Percentiles rank a stretch among this genome's conserved stretches.
Evolutionary conservation across 2,888 invertebrate genomes (phyloP).

Genomic region (Theretra japonica): DNA sequence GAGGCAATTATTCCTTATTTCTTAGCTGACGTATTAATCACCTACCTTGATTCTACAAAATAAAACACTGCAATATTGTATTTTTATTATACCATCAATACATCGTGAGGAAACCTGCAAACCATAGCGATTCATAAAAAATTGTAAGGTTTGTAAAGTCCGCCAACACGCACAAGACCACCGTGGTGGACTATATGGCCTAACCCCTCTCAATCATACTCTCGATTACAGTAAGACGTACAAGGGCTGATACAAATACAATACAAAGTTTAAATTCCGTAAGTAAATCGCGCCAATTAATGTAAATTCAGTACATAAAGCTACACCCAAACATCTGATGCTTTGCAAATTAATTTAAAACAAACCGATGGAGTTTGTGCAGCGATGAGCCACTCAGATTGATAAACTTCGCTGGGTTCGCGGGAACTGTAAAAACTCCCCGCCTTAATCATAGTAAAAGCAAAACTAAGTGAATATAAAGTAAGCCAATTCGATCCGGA

Average conservation of each 20-base stretch:
- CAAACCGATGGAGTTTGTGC: neutral
- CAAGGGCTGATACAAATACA: too few relatives aligned
- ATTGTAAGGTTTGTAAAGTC: too few relatives aligned
- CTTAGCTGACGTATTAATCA: neutral
- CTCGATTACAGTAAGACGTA: too few relatives aligned
- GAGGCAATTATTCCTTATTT: too few relatives aligned
- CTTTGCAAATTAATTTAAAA: slow-evolving; percentile 17
- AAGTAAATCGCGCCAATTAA: neutral
- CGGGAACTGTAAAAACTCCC: slow-evolving; percentile 16
- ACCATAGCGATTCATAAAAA: too few relatives aligned
- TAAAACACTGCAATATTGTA: neutral
- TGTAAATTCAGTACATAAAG: neutral
- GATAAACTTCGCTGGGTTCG: slow-evolving; percentile 13
- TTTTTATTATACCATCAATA: too few relatives aligned
- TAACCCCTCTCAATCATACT: too few relatives aligned
- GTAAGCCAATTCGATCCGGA: slow-evolving; percentile 35
- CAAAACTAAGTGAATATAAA: slow-evolving; percentile 37
- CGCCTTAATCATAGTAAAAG: slow-evolving; percentile 35
- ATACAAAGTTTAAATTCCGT: too few relatives aligned
- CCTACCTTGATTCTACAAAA: neutral
- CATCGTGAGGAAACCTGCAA: too few relatives aligned
- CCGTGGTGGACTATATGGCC: too few relatives aligned
- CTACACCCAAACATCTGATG: neutral
- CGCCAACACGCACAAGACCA: too few relatives aligned
- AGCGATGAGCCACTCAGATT: slow-evolving; percentile 3